These are phyloP conservation scores for Osedax frankpressi DNA, from an alignment of 2,888 invertebrate species.

Conservation along the genomic window DNA sequence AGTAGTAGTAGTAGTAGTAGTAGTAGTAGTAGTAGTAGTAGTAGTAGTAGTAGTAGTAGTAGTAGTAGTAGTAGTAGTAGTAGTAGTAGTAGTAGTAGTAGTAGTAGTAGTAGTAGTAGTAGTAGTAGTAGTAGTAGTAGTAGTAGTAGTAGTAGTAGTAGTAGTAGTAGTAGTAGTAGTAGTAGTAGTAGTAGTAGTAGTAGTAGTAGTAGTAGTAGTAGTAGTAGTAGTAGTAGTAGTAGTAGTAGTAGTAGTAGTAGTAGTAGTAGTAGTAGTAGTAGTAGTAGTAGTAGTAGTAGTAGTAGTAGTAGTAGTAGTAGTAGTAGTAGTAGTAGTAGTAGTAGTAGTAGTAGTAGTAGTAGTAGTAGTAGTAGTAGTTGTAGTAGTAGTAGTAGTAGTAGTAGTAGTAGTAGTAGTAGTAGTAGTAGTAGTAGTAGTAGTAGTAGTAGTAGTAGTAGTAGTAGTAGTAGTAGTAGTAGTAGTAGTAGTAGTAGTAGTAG, in stretches of 20 bases:
- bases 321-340: not conserved
- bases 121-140: not conserved
- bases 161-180: constrained; percentile 8
- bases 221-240: not conserved
- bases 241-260: not conserved
- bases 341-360: constrained; percentile 17
- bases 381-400: not conserved
- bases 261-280: constrained; percentile 20
- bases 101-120: no score
- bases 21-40: constrained; percentile 5
- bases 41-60: no score
- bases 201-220: constrained; percentile 14
- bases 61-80: no score
- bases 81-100: no score
- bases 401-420: not conserved
- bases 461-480: not conserved
- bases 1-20: not conserved
- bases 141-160: constrained; percentile 16
- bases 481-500: not conserved
- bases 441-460: not conserved
- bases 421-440: not conserved
- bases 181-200: constrained; percentile 13
- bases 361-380: constrained; percentile 13
- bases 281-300: constrained; percentile 15
- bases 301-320: not conserved